A percentile compares a stretch with the other conserved stretches of the same genome.
Conservation (phyloP, 2,113 vertebrate genomes). For the Morone chrysops region DNA sequence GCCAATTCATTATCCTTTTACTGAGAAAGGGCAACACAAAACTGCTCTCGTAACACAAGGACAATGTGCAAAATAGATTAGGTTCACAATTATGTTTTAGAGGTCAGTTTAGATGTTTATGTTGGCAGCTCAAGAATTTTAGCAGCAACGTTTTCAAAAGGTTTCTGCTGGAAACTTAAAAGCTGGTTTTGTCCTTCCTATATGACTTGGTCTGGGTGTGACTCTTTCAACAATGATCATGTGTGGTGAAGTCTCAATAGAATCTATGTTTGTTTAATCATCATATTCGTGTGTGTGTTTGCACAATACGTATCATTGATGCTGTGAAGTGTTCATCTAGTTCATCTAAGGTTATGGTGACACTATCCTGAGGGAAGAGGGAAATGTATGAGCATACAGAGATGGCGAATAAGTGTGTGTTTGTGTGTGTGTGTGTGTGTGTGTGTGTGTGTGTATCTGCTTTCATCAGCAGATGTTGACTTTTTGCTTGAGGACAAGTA, state of each 20-base stretch:
- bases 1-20: slow-evolving; percentile 20
- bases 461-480: slow-evolving; percentile 61
- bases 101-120: slow-evolving; percentile 30
- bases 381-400: slow-evolving; percentile 24
- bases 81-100: slow-evolving; percentile 6
- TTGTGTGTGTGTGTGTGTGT: slow-evolving; percentile 2
- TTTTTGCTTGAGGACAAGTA: slow-evolving; percentile 46
- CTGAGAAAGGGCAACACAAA: slow-evolving; percentile 33
- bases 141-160: neutral
- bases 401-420: slow-evolving; percentile 19
- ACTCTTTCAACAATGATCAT: neutral
- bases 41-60: slow-evolving; percentile 18
- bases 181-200: neutral
- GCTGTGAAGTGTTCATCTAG: slow-evolving; percentile 15
- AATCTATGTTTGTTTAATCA: neutral
- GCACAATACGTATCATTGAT: neutral
- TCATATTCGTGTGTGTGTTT: slow-evolving; percentile 13
- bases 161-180: neutral
- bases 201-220: neutral
- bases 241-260: slow-evolving; percentile 7
- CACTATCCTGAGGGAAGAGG: neutral
- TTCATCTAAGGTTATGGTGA: slow-evolving; percentile 6
- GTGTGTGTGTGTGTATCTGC: slow-evolving; percentile 24
- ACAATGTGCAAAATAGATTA: slow-evolving; percentile 17
- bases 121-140: neutral